Conservation (phyloP, 2,797 vertebrate genomes). For the Manis javanica region DNA sequence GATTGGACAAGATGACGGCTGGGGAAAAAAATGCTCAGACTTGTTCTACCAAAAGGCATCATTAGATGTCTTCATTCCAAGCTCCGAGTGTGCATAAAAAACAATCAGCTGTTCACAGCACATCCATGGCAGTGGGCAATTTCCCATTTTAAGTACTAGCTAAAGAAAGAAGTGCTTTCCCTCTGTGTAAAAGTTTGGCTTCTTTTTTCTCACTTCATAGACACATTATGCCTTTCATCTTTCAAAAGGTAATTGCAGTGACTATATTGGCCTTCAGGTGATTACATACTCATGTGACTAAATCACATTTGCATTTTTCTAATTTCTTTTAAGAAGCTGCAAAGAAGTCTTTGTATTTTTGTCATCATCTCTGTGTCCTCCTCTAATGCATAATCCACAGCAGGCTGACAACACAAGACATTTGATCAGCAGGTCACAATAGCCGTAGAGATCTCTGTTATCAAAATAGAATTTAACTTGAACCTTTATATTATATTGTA, state of each 20-base stretch:
- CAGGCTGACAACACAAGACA: no score
- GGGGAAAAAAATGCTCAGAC: neutral
- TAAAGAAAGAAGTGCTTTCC: neutral
- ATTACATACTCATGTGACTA: neutral
- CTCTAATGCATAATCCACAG: neutral
- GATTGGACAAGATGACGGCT: neutral
- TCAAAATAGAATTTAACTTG: conserved; percentile 32
- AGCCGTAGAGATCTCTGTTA: neutral
- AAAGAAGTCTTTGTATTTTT: neutral
- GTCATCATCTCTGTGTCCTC: neutral
- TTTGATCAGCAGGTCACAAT: neutral
- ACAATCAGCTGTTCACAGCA: conserved; percentile 15
- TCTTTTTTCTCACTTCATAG: neutral
- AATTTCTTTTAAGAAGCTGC: neutral
- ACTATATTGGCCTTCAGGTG: neutral
- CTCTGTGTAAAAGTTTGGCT: neutral
- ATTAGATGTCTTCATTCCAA: conserved; percentile 53
- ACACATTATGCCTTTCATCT: neutral
- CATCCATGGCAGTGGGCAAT: neutral
- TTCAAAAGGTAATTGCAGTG: neutral
- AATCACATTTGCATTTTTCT: neutral
- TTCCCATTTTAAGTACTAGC: neutral
- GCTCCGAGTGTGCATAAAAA: neutral
- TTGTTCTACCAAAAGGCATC: conserved; percentile 57
- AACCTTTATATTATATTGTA: neutral